These are phyloP conservation scores for Peromyscus aztecus DNA, from an alignment of 2,797 vertebrate genomes.

Conservation along the genomic window DNA sequence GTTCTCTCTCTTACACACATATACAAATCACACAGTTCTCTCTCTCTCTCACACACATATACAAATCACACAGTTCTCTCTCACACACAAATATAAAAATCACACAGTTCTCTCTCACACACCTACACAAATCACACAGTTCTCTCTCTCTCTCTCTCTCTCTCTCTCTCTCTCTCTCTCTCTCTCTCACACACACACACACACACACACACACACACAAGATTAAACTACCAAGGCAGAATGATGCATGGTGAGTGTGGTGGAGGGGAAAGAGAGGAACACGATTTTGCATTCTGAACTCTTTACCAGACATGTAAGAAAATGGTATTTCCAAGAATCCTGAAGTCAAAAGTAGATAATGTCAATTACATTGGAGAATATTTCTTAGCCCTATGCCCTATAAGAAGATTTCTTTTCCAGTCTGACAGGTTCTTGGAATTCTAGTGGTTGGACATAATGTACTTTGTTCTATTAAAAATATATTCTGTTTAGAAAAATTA, in stretches of 20 bases:
- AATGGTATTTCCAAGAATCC: constrained; percentile 70
- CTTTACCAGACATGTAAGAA: constrained; percentile 62
- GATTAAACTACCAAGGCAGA: neutral
- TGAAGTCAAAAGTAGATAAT: constrained; percentile 70
- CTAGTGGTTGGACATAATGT: constrained; percentile 54
- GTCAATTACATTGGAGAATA: constrained; percentile 53
- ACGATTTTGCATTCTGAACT: constrained; percentile 53
- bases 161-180: too few species aligned
- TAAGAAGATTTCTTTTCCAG: constrained; percentile 60
- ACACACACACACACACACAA: neutral
- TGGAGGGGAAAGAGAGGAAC: neutral
- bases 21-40: too few species aligned
- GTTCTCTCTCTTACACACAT: too few species aligned
- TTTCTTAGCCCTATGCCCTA: constrained; percentile 54
- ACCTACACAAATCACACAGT: neutral
- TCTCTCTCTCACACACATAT: too few species aligned
- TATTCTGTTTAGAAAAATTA: constrained; percentile 77
- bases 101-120: too few species aligned
- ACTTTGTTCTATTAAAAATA: constrained; percentile 69
- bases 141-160: too few species aligned
- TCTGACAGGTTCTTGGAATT: constrained; percentile 78
- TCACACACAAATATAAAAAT: too few species aligned
- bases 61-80: too few species aligned
- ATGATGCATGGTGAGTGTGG: neutral
- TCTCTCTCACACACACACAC: too few species aligned